These are phyloP conservation scores for Oceanites oceanicus DNA, from an alignment of 2,113 vertebrate species.

Conservation along the genomic window DNA sequence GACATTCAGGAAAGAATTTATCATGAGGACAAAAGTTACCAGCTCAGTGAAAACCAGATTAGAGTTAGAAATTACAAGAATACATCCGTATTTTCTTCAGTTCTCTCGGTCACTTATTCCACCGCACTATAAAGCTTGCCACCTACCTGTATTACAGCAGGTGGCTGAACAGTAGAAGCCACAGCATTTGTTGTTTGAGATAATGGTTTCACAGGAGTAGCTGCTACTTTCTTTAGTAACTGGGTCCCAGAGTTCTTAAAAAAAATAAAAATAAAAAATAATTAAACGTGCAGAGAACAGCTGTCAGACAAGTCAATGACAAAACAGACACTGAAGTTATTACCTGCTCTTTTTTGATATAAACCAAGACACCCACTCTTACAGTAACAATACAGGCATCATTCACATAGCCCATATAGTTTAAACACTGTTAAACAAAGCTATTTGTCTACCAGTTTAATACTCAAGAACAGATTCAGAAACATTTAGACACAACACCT, in stretches of 20 bases:
- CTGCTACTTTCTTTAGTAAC: conserved; percentile 72
- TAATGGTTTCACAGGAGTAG: conserved; percentile 73
- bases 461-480: not conserved
- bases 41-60: not conserved
- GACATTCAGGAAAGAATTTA: not conserved
- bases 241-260: conserved; percentile 75
- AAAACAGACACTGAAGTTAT: not conserved
- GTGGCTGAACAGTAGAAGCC: conserved; percentile 66
- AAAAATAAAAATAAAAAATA: not conserved
- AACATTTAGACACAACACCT: not conserved
- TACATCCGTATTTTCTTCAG: not conserved
- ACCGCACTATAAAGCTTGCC: not conserved
- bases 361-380: not conserved
- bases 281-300: not conserved
- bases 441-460: not conserved
- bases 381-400: not conserved
- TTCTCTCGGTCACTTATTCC: not conserved
- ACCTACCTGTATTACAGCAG: conserved; percentile 77
- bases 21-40: not conserved
- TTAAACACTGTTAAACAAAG: not conserved
- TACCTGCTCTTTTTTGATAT: not conserved
- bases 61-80: not conserved
- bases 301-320: not conserved
- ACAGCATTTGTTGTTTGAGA: conserved; percentile 65
- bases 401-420: not conserved